Evolutionary conservation across 2,888 invertebrate genomes (phyloP).

Genomic region (Epistrophe eligans): DNA sequence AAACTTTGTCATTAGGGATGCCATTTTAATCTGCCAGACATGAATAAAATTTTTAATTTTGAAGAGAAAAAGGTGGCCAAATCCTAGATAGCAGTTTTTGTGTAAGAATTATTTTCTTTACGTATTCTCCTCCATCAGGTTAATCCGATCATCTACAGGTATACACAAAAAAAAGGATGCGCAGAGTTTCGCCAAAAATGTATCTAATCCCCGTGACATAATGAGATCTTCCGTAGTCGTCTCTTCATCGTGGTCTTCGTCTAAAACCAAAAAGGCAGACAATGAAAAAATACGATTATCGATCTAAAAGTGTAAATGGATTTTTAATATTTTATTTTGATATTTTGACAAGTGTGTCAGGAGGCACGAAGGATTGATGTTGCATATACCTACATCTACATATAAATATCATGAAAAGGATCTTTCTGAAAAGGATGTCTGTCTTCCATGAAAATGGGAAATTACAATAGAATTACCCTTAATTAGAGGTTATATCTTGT

Average conservation of each 20-base stretch:
- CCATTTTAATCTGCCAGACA: constrained; percentile 59
- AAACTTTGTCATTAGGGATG: constrained; percentile 35
- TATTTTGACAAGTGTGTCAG: constrained; percentile 72
- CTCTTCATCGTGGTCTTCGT: constrained; percentile 12
- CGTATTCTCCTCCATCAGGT: background rate
- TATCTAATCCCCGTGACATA: constrained; percentile 68
- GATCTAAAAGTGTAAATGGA: constrained; percentile 63
- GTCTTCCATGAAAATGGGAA: constrained; percentile 8
- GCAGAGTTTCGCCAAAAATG: constrained; percentile 52
- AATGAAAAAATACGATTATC: constrained; percentile 61
- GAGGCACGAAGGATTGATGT: background rate
- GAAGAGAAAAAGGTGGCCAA: constrained; percentile 51
- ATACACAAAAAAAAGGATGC: constrained; percentile 41
- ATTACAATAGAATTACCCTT: constrained; percentile 37
- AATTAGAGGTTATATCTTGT: constrained; percentile 52
- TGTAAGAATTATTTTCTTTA: no score
- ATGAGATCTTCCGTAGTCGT: constrained; percentile 45
- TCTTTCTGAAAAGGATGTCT: constrained; percentile 21
- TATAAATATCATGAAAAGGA: constrained; percentile 5
- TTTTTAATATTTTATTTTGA: constrained; percentile 68
- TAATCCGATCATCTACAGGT: constrained; percentile 58
- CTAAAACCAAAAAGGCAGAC: constrained; percentile 26
- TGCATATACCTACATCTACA: background rate
- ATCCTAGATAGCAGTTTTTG: constrained; percentile 39
- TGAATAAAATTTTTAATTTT: constrained; percentile 55